phyloP scores from a whole-genome alignment of 2,113 vertebrate species.

The Mesocricetus auratus region DNA sequence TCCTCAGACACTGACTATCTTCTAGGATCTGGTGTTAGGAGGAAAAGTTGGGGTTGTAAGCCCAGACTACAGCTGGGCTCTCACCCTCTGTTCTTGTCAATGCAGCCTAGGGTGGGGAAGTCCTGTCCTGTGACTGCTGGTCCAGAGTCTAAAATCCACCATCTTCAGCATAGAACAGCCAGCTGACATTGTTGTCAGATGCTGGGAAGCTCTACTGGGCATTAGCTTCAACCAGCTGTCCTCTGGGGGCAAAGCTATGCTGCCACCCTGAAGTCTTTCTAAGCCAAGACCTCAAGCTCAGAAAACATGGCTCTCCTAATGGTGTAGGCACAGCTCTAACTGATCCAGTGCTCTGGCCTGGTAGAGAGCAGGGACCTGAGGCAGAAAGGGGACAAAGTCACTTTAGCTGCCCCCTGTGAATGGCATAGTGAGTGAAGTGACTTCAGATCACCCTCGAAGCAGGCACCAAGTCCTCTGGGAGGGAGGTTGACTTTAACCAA shows the following conservation, averaged over 20 bases:
- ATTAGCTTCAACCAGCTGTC: neutral
- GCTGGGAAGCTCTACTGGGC: too few species aligned
- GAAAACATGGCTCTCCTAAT: neutral
- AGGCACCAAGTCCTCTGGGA: neutral
- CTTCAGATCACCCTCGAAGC: neutral
- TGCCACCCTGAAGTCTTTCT: neutral
- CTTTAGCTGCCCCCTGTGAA: too few species aligned
- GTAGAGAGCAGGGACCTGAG: neutral
- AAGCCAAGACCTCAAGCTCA: neutral
- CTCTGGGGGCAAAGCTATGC: neutral
- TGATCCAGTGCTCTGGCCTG: neutral
- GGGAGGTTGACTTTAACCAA: neutral
- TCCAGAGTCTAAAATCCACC: neutral
- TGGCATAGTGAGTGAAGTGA: fast-evolving
- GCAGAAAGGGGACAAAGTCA: fast-evolving
- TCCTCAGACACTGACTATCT: neutral
- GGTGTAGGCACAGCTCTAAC: neutral
- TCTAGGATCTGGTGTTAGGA: neutral
- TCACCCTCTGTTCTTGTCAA: neutral
- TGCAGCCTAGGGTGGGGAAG: neutral
- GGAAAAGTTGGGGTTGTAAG: fast-evolving
- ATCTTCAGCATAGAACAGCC: neutral
- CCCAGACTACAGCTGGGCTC: neutral
- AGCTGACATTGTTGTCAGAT: neutral
- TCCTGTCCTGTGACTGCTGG: neutral